Conservation (phyloP, 2,888 invertebrate genomes). For the Eristalis pertinax region DNA sequence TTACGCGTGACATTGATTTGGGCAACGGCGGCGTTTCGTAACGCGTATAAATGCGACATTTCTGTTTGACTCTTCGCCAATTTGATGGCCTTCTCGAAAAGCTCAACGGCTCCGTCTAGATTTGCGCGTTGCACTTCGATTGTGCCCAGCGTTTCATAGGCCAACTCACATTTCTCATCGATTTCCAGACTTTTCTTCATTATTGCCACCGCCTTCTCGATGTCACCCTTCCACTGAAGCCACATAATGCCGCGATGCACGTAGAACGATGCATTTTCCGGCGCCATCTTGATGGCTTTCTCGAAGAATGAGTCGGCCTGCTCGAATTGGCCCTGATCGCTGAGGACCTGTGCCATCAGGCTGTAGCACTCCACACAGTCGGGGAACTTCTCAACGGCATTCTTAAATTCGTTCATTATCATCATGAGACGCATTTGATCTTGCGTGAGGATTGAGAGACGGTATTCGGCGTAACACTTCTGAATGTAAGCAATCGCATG, state of each 20-base stretch:
- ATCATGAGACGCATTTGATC: slow-evolving; percentile 85
- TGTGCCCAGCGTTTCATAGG: slow-evolving; percentile 93
- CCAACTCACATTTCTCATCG: slow-evolving; percentile 96
- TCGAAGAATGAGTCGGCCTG: slow-evolving; percentile 92
- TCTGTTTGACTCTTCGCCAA: slow-evolving; percentile 93
- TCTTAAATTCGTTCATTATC: slow-evolving; percentile 88
- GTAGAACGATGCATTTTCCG: slow-evolving; percentile 91
- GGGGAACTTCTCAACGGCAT: slow-evolving; percentile 90
- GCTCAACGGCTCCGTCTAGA: slow-evolving; percentile 83
- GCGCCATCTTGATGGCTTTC: slow-evolving; percentile 90
- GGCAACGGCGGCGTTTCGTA: slow-evolving; percentile 94
- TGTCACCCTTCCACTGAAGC: slow-evolving; percentile 92
- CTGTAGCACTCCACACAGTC: slow-evolving; percentile 93
- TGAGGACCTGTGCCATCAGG: slow-evolving; percentile 94
- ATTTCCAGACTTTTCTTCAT: slow-evolving; percentile 92
- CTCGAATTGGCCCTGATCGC: slow-evolving; percentile 91
- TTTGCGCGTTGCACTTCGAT: slow-evolving; percentile 88
- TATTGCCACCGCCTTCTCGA: slow-evolving; percentile 88
- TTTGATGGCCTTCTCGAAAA: slow-evolving; percentile 94
- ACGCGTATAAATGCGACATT: slow-evolving; percentile 93
- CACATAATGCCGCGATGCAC: slow-evolving; percentile 93
- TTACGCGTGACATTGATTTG: slow-evolving; percentile 91
- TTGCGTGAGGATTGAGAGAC: slow-evolving; percentile 85
- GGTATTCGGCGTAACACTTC: slow-evolving; percentile 94
- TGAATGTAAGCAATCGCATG: slow-evolving; percentile 94